Evolutionary conservation across 2,797 vertebrate genomes (phyloP).

Genomic region (Hippocampus kuda): DNA sequence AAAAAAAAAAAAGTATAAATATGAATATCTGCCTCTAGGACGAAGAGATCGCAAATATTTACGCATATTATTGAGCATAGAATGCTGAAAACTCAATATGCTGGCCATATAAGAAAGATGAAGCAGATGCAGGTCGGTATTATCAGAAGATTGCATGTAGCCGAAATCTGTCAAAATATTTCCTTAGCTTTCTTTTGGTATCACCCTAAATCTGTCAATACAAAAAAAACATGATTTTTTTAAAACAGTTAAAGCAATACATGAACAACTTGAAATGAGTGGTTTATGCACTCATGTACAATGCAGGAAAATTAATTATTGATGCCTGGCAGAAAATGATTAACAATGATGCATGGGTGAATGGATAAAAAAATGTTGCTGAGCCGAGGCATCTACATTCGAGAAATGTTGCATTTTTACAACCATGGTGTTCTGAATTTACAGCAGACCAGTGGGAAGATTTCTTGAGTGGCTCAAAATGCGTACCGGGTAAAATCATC

Average conservation of each 20-base stretch:
- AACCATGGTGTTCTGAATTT: no score
- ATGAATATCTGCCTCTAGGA: background rate
- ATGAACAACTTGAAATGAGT: background rate
- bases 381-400: no score
- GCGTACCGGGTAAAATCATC: no score
- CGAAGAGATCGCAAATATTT: background rate
- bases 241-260: background rate
- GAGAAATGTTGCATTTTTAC: no score
- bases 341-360: background rate
- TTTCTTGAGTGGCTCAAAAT: no score
- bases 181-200: background rate
- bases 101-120: no score
- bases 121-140: no score
- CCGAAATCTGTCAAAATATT: background rate
- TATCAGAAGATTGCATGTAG: background rate
- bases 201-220: no score
- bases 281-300: background rate
- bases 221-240: no score
- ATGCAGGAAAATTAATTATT: background rate
- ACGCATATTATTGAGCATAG: background rate
- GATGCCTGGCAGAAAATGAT: background rate
- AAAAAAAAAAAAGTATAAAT: background rate
- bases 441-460: no score
- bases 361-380: no score
- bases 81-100: background rate